A percentile compares a stretch with the other conserved stretches of the same genome.
Evolutionary conservation across 2,888 invertebrate genomes (phyloP).

Genomic region (Orthosia cruda): DNA sequence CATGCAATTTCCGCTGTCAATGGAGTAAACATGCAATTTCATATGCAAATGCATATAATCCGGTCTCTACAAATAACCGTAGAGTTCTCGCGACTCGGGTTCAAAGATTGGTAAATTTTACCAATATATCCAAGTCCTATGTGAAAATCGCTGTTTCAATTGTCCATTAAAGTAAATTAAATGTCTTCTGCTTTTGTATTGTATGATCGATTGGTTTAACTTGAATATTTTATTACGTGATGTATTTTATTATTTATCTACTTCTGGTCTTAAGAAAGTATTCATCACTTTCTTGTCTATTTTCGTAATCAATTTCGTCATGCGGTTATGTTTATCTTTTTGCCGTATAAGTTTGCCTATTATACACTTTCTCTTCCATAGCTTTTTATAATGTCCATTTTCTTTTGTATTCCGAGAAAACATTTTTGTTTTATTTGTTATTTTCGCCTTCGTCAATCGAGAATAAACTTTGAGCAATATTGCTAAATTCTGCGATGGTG

Average conservation of each 20-base stretch:
- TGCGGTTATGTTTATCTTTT: constrained; percentile 47
- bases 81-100: constrained; percentile 11
- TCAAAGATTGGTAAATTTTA: constrained; percentile 22
- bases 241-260: not conserved
- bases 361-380: constrained; percentile 59
- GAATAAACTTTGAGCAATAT: not conserved
- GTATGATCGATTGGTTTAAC: constrained; percentile 10
- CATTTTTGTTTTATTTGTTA: not conserved
- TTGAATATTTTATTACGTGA: constrained; percentile 7
- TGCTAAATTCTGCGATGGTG: too few species aligned
- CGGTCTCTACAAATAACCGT: too few species aligned
- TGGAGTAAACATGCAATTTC: too few species aligned
- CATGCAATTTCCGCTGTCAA: too few species aligned
- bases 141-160: constrained; percentile 3
- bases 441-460: not conserved
- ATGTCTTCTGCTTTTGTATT: constrained; percentile 11
- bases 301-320: constrained; percentile 31
- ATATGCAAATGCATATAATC: too few species aligned
- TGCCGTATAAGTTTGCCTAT: constrained; percentile 45
- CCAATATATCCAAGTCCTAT: constrained; percentile 19
- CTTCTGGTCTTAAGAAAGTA: constrained; percentile 58
- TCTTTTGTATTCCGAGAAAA: constrained; percentile 11
- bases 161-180: constrained; percentile 25
- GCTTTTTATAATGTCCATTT: constrained; percentile 42
- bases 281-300: constrained; percentile 58